Base-by-base conservation (phyloP, 2,113 vertebrate species). In the Bothrops jararaca region DNA sequence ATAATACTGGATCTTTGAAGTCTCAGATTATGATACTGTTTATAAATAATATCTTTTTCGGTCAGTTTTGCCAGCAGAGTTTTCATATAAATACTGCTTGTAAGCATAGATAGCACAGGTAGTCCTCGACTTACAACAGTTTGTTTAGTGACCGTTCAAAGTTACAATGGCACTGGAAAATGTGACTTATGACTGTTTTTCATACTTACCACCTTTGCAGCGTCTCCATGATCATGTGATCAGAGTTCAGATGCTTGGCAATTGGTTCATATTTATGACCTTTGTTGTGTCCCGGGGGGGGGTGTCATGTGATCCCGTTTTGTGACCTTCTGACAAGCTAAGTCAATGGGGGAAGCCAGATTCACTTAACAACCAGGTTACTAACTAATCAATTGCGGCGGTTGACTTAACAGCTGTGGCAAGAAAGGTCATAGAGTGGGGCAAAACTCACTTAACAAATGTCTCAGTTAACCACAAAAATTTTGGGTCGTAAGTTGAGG, bases 11-110 rank as follows among this genome's bases (percentile, higher is more conserved):
- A 93, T 91, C 22, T 94, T 93, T 11, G 64, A 93, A 58, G 60
- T 90, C 45, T 85, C 50, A 34, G 11, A 23, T 90, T 91, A 56
- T 64, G 29, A 3, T 91, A 45, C 5, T 94, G 22, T 92, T 95
- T 89, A 90, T 90, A 91, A 95, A 86, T 24, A 90, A 86, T 93
- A 93, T 23, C 86, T 10, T 85, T 74, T 52, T 94, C 88, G 90
- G 90, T 87, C 20, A 90, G 0, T 91, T 94, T 90, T 34, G 85
- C 60, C 91, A 91, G 93, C 95, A 93, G 69, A 95, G 85, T 26
- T 39, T 80, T 39, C 74, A 20, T 42, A 9, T 42, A 39, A 80
- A 80, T 80, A 80, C 74, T 74, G n/a, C n/a, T 20, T 39, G 15
- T 74, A 74, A 39, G 18, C 34, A 42, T 39, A 80, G 34, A 39